Conservation (phyloP, 2,797 vertebrate species). For the Coreius guichenoti region DNA sequence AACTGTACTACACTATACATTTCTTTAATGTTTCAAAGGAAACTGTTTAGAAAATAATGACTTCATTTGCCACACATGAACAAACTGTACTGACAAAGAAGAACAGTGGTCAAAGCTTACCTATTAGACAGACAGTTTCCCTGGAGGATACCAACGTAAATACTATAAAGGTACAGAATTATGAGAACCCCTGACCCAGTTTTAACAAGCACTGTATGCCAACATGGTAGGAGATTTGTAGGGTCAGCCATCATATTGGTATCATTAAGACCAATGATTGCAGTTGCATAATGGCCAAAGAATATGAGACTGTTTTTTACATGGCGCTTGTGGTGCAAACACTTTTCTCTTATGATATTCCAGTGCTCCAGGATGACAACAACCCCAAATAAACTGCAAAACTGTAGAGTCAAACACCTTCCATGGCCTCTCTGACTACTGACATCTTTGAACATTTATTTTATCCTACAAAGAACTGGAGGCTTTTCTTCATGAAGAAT, state of each 20-base stretch:
- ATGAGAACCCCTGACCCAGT: not conserved
- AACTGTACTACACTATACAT: not conserved
- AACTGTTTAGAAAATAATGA: not conserved
- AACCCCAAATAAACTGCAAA: not conserved
- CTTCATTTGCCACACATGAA: not conserved
- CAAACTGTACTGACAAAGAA: not conserved
- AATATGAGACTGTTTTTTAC: not conserved
- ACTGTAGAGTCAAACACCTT: not conserved
- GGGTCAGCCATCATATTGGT: not conserved
- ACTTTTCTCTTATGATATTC: not conserved
- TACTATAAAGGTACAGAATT: not conserved
- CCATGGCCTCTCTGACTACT: not conserved
- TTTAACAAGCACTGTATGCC: not conserved
- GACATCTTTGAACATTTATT: not conserved
- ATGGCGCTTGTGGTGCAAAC: not conserved
- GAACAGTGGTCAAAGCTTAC: constrained; percentile 4
- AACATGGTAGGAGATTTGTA: not conserved
- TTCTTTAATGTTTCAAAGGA: not conserved
- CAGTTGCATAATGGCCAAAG: not conserved
- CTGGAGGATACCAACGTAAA: not conserved
- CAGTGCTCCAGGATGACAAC: not conserved
- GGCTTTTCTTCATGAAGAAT: constrained; percentile 17
- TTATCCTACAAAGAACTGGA: not conserved
- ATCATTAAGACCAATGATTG: not conserved
- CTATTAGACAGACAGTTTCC: not conserved